Percentiles rank a stretch among this genome's conserved stretches.
Conservation (phyloP, 1,140 invertebrate species). For the Marisa cornuarietis region DNA sequence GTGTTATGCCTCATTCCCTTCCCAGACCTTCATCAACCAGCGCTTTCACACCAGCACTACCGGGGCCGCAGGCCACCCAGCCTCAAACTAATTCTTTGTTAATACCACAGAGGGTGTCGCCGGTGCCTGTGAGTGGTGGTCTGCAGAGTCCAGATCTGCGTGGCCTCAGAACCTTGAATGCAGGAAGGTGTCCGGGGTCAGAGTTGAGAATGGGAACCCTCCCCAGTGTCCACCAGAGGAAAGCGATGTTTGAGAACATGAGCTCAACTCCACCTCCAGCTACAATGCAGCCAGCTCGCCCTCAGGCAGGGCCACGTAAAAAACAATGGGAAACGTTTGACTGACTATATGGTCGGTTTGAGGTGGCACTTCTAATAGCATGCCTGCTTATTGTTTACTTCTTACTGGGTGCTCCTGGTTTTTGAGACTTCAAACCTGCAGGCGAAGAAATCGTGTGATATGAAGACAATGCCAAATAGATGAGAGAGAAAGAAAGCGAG, state of each 20-base stretch:
- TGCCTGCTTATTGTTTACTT: neutral
- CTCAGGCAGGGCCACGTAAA: neutral
- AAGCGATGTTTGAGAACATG: neutral
- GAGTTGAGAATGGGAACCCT: neutral
- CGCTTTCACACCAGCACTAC: neutral
- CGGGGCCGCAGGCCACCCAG: neutral
- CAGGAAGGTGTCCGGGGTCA: neutral
- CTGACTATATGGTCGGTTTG: slow-evolving; percentile 22
- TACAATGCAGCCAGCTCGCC: neutral
- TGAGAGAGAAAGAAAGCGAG: neutral
- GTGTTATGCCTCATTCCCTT: neutral
- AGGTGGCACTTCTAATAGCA: neutral
- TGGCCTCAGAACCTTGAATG: neutral
- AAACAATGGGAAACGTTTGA: slow-evolving; percentile 22
- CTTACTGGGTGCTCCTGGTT: no score
- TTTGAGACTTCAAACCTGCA: neutral
- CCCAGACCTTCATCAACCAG: neutral
- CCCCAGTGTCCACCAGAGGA: neutral
- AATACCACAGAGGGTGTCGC: no score
- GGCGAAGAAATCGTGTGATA: neutral
- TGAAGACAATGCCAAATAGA: neutral
- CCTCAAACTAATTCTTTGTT: no score
- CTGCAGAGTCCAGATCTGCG: no score
- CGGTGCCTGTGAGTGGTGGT: no score
- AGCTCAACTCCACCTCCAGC: no score